Conservation (phyloP, 2,113 vertebrate genomes). For the Grus americana region DNA sequence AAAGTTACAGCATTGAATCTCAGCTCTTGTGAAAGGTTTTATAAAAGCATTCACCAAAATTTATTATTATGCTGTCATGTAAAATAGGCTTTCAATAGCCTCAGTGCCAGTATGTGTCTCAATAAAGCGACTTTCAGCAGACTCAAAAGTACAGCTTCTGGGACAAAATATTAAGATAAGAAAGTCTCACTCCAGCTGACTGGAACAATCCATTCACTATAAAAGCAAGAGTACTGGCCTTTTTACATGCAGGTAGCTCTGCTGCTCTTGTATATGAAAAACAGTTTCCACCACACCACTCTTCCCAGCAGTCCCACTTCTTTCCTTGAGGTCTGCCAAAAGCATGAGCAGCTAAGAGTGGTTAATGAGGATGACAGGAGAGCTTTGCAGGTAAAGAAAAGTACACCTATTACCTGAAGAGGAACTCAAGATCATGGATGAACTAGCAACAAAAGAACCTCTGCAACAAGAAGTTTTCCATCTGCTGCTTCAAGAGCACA, state of each 20-base stretch:
- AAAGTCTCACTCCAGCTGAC: not conserved
- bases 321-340: not conserved
- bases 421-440: not conserved
- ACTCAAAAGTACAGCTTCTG: not conserved
- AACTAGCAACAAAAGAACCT: not conserved
- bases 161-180: not conserved
- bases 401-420: not conserved
- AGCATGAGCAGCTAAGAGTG: not conserved
- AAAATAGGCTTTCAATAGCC: not conserved
- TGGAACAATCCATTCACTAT: not conserved
- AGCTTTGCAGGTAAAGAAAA: not conserved
- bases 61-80: not conserved
- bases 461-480: not conserved
- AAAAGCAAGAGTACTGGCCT: not conserved
- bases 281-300: not conserved
- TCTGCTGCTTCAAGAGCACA: not conserved
- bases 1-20: not conserved
- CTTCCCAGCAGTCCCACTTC: not conserved
- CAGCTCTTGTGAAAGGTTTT: not conserved
- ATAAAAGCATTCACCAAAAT: not conserved
- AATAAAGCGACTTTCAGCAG: not conserved
- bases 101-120: not conserved
- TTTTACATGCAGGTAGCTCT: not conserved
- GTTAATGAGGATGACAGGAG: not conserved
- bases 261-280: not conserved